Evolutionary conservation across 2,888 invertebrate genomes (phyloP), one percentile per base, ranked within the genome.

Genomic region (Glaucopsyche alexis): DNA sequence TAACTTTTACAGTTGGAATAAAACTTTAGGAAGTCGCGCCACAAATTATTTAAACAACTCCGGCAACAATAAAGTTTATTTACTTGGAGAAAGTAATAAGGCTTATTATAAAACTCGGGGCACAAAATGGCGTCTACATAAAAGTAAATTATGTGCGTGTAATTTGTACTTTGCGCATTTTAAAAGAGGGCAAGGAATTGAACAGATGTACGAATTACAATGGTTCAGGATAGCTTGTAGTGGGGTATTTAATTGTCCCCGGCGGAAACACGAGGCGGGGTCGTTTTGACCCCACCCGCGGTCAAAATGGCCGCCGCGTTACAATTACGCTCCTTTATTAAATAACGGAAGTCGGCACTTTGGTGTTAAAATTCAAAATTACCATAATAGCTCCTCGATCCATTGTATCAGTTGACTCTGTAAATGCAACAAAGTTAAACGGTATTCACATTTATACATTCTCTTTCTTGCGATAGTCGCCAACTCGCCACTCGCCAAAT

Each of bases 231-330:
- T 86, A 82, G 80, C 79, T 79, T 80, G 83, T 87, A 85, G 91
- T 89, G 89, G 91, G 91, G 91, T 87, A 87, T 89, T 91, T 92
- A 92, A 93, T 91, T 92, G 91, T 91, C 85, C 88, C 79, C 83
- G 84, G 86, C 91, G 92, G 92, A 91, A 91, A 88, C 82, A 85
- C 84, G 79, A 91, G 93, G 93, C 92, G 93, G 92, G 90, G 87
- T 90, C 91, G 83, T 77, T 80, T 82, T 91, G 90, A 91, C 91
- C 92, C 92, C 91, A 87, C 92, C 92, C 90, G 91, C 83, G 80
- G 84, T 84, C 90, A 93, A 92, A 90, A 92, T 92, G 92, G 92
- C 92, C 84, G 91, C 86, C 84, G 81, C 82, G 83, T 85, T 85
- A 90, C 90, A 90, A 90, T 91, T 87, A 89, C 85, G 84, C 83